Base-by-base conservation (phyloP, 2,797 vertebrate genomes). In the Pagetopsis macropterus region DNA sequence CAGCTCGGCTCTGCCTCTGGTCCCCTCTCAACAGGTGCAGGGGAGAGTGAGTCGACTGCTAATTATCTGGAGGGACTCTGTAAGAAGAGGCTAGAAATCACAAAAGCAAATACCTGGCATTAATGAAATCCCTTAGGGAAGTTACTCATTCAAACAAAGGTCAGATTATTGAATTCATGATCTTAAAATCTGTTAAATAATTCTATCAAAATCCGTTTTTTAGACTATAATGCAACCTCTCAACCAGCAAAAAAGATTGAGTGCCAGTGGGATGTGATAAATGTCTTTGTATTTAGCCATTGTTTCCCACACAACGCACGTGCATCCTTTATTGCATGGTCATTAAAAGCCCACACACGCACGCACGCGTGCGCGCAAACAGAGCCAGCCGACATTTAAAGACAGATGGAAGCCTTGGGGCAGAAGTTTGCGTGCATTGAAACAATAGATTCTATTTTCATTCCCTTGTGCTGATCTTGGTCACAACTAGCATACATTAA, bases 391-490 rank as follows among this genome's bases (percentile, higher is more conserved):
- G 31, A 64, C 78, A 74, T 88, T 76, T 75, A 75, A 75, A 70
- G 76, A 83, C 85, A 84, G 79, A 89, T 83, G 79, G 82, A 85
- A 67, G 71, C 80, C 81, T 79, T 54, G 27, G 58, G 70, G 69
- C 65, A 72, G 49, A 72, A 60, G 31, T 86, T 79, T 84, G 65
- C 76, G 67, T 69, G 64, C 65, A 70, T 83, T 84, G 54, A 79
- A 7, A 80, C 74, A 79, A 76, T 79, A 81, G 65, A 85, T 72
- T 4, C 37, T 84, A 84, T 86, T 74, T 79, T 70, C 48, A 81
- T 83, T 76, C 63, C 23, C 50, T n/a, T 33, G 70, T 71, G 86
- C 59, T 76, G 68, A 83, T 86, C 51, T 49, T 48, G 67, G 78
- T 87, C 65, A 81, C 37, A 3, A 72, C 49, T 66, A 41, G 15